phyloP scores from a whole-genome alignment of 2,888 invertebrate genomes.

The Hartigia nigra region DNA sequence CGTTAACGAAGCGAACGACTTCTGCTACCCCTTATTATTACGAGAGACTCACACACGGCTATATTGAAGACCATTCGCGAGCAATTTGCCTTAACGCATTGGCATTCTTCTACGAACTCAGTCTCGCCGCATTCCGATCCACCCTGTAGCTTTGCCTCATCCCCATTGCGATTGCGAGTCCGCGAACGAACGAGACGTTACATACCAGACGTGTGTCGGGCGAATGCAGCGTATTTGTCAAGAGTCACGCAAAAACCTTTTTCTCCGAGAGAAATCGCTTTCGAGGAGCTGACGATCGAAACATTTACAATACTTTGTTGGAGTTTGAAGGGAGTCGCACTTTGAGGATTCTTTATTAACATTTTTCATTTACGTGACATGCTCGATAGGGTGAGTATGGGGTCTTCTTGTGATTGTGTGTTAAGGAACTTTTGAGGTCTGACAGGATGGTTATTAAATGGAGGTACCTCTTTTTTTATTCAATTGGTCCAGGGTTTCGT shows the following conservation, averaged over 20 bases:
- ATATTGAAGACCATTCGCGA: not conserved
- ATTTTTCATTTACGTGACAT: not conserved
- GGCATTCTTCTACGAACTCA: not conserved
- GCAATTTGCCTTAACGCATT: constrained; percentile 8
- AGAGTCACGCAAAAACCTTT: not conserved
- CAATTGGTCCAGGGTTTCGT: not conserved
- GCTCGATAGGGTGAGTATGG: not conserved
- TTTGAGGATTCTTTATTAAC: not conserved
- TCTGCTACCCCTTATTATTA: constrained; percentile 24
- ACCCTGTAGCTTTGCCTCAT: not conserved
- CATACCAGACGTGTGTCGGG: not conserved
- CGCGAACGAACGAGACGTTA: not conserved
- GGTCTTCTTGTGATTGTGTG: not conserved
- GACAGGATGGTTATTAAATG: not conserved
- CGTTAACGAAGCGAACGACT: constrained; percentile 29
- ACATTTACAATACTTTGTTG: not conserved
- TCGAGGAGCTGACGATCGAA: not conserved
- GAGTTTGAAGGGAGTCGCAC: not conserved
- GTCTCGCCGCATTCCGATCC: not conserved
- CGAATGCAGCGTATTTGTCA: not conserved
- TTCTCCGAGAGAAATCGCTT: not conserved
- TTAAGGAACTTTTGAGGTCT: not conserved
- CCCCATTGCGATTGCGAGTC: not conserved
- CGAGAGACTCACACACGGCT: not conserved
- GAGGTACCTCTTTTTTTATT: not conserved